A percentile compares a stretch with the other conserved stretches of the same genome.
Evolutionary conservation across 2,888 invertebrate species (phyloP).

Genomic region (Caenorhabditis sinica): DNA sequence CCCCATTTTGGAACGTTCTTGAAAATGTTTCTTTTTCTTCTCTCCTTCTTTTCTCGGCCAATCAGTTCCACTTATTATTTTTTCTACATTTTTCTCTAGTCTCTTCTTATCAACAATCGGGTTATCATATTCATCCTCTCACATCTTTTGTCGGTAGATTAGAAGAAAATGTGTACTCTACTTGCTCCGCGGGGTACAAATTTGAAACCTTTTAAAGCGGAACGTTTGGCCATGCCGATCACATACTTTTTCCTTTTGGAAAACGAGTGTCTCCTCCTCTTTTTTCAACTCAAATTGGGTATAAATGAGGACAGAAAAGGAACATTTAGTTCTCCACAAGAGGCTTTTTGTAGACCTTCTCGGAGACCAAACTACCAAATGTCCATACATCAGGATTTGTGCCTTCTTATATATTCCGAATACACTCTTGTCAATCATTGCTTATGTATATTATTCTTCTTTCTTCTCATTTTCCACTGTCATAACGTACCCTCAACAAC

Average conservation of each 20-base stretch:
- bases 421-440: conserved; percentile 1
- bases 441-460: background rate
- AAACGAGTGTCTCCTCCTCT: conserved; percentile 39
- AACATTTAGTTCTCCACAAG: background rate
- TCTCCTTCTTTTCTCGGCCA: too few species aligned
- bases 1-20: background rate
- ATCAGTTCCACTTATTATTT: conserved; percentile 24
- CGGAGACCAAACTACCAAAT: conserved; percentile 44
- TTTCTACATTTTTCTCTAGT: conserved; percentile 17
- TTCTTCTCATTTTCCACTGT: background rate
- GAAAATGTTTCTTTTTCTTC: background rate
- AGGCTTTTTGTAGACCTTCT: background rate
- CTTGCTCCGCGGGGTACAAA: conserved; percentile 35
- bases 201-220: conserved; percentile 30
- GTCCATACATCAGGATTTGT: conserved; percentile 14
- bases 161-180: conserved; percentile 49
- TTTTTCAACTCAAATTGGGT: conserved; percentile 1
- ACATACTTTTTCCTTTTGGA: conserved; percentile 39
- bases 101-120: conserved; percentile 36
- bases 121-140: conserved; percentile 26
- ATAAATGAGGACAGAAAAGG: conserved; percentile 21
- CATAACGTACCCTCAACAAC: too few species aligned
- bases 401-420: conserved; percentile 4
- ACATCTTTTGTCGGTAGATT: conserved; percentile 23
- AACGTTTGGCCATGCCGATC: conserved; percentile 50